Evolutionary conservation across 1,140 invertebrate species (phyloP), one percentile per base, ranked within the genome.

Genomic region (Brachionus paranguensis): DNA sequence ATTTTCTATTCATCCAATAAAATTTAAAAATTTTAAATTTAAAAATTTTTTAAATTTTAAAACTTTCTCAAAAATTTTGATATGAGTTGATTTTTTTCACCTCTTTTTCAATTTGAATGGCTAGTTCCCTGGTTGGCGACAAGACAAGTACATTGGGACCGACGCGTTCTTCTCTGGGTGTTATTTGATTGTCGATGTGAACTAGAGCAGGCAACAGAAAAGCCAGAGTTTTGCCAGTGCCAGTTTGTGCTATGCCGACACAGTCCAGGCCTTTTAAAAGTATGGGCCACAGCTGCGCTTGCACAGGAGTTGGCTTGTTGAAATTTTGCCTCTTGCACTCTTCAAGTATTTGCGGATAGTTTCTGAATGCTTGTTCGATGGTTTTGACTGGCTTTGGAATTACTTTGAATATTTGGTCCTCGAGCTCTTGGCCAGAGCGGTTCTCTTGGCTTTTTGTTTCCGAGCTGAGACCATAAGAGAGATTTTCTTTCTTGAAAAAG

Each of bases 181-280:
- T 90, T 24, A 91, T 87, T 90, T 97, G 96, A 47, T 91, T 91
- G 85, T 95, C 94, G 74, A 95, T 95, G 86, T 96, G 95, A 86
- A 96, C 93, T 60, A 97, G 91, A 14, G 95, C 95, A 43, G 96
- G 96, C 41, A 97, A 87, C 0, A 97, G 88, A 87, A 97, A 98
- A 0, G 95, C 95, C 47, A 97, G 89, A 0, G 96, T 97, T 91
- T 94, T 94, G 85, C 95, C 95, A 41, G 95, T 96, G 84, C 90
- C 90, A 84, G 87, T 91, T 87, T 96, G 95, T 0, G 96, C 95
- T 84, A 97, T 96, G 14, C 95, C 95, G 89, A 96, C 96, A 86
- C 96, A 89, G 89, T 96, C 95, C 86, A 93, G 91, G 0, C 95
- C 95, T 86, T 92, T 92, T 6, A 97, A 87, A 0, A 96, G 89